Conservation (phyloP, 2,888 invertebrate species). For the Pandemis corylana region DNA sequence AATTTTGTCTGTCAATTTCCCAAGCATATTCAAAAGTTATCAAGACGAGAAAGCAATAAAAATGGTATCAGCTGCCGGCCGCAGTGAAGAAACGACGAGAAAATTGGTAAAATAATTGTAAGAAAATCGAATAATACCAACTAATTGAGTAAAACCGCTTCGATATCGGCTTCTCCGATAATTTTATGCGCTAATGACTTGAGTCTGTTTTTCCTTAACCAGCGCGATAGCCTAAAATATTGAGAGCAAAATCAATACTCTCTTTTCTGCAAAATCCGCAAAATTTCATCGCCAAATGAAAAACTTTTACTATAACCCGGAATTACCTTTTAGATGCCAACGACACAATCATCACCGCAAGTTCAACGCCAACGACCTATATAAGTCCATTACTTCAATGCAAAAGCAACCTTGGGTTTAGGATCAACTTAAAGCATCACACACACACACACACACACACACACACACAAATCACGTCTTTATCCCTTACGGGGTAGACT, state of each 20-base stretch:
- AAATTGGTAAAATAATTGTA: not conserved
- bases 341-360: no score
- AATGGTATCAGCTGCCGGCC: not conserved
- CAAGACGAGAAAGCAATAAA: not conserved
- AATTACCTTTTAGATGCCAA: no score
- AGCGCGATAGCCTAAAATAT: not conserved
- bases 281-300: not conserved
- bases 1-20: not conserved
- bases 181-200: conserved; percentile 1
- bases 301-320: not conserved
- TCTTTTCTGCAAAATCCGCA: not conserved
- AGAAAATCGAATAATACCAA: not conserved
- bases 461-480: no score
- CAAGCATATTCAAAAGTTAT: not conserved
- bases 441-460: no score
- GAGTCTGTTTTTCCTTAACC: not conserved
- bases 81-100: not conserved
- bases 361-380: no score
- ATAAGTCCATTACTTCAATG: no score
- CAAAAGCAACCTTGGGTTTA: no score
- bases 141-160: conserved; percentile 1
- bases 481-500: no score
- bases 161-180: not conserved
- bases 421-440: no score
- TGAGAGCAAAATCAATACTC: not conserved